Conservation (phyloP, 2,113 vertebrate genomes). For the Cololabis saira region DNA sequence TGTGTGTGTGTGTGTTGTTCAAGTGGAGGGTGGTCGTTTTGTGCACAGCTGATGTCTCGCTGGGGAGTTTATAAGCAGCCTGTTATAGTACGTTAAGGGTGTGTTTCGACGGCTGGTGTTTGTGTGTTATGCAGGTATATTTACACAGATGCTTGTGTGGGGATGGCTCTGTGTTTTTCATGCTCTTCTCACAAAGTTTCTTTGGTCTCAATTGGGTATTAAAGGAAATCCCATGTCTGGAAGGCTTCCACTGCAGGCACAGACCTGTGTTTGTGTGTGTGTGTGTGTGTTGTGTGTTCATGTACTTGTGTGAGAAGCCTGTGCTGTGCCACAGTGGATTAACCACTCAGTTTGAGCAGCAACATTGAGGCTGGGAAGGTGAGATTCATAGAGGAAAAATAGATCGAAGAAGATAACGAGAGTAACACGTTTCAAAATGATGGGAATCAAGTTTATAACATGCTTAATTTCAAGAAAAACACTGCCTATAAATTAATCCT, state of each 20-base stretch:
- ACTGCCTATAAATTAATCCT: too few relatives aligned
- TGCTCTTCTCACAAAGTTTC: slow-evolving; percentile 63
- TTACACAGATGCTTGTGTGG: slow-evolving; percentile 46
- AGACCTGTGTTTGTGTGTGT: slow-evolving; percentile 38
- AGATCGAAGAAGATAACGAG: neutral
- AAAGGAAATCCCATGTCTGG: slow-evolving; percentile 76
- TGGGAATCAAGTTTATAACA: too few relatives aligned
- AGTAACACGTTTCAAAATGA: slow-evolving; percentile 4
- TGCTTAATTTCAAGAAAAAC: too few relatives aligned
- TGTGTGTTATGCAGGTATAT: slow-evolving; percentile 44
- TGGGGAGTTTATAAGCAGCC: slow-evolving; percentile 46
- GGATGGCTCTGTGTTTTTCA: slow-evolving; percentile 38
- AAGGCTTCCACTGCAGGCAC: slow-evolving; percentile 64
- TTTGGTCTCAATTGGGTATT: slow-evolving; percentile 70
- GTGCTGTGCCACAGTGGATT: slow-evolving; percentile 65
- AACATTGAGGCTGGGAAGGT: slow-evolving; percentile 40
- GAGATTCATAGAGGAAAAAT: slow-evolving; percentile 36
- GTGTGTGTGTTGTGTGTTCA: slow-evolving; percentile 19
- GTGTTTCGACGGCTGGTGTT: slow-evolving; percentile 43
- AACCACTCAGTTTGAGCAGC: slow-evolving; percentile 53
- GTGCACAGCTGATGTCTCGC: slow-evolving; percentile 34
- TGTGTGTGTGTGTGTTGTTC: slow-evolving; percentile 5
- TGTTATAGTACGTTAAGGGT: slow-evolving; percentile 53
- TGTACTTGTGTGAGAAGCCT: slow-evolving; percentile 7
- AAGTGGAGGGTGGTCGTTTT: slow-evolving; percentile 22